These are phyloP conservation scores for Tubulanus polymorphus DNA, from an alignment of 2,888 invertebrate genomes.

Conservation along the genomic window DNA sequence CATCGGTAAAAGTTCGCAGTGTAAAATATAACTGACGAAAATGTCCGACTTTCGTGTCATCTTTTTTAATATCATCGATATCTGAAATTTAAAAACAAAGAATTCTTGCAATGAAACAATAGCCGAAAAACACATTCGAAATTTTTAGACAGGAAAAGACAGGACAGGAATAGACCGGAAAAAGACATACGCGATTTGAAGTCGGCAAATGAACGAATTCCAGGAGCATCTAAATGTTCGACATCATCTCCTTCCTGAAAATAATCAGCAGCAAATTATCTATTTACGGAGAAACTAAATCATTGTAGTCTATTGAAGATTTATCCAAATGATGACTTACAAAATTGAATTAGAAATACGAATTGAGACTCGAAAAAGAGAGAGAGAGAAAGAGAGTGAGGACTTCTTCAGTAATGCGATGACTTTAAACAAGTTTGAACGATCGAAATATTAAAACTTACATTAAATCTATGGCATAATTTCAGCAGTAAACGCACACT, in stretches of 20 bases:
- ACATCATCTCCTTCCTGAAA: conserved; percentile 13
- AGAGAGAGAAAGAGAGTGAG: too few species aligned
- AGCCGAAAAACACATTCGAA: too few species aligned
- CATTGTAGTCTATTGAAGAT: conserved; percentile 22
- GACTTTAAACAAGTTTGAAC: too few species aligned
- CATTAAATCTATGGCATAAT: conserved; percentile 66
- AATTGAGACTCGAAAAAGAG: too few species aligned
- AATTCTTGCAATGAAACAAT: too few species aligned
- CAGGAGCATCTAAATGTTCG: conserved; percentile 17
- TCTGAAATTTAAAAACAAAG: conserved; percentile 65
- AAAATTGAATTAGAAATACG: too few species aligned
- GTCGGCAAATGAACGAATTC: conserved; percentile 56
- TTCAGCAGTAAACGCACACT: conserved; percentile 75
- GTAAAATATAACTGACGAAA: conserved; percentile 71
- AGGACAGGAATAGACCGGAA: neutral
- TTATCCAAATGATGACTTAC: too few species aligned
- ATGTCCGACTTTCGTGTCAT: conserved; percentile 72
- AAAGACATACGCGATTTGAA: conserved; percentile 80
- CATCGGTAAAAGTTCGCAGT: conserved; percentile 68
- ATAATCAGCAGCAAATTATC: too few species aligned
- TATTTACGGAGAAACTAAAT: conserved; percentile 3
- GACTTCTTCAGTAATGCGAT: too few species aligned
- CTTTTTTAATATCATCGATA: conserved; percentile 73
- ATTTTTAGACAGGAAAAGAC: too few species aligned
- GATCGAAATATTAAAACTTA: conserved; percentile 31